Percentiles rank a stretch among this genome's conserved stretches.
Evolutionary conservation across 2,888 invertebrate genomes (phyloP).

Genomic region (Hydraecia micacea): DNA sequence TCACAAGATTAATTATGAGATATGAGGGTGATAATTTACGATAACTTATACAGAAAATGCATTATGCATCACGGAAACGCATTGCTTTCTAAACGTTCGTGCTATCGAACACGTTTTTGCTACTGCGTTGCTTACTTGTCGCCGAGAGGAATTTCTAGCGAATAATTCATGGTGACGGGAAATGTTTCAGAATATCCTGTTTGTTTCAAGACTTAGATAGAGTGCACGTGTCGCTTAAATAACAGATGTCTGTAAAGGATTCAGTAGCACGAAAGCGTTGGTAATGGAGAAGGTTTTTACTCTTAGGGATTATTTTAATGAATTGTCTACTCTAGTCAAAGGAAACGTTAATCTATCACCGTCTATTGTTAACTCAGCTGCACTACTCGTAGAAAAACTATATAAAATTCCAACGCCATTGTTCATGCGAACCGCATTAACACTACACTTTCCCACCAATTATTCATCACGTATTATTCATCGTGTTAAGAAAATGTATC

Average conservation of each 20-base stretch:
- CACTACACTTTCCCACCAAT: slow-evolving; percentile 36
- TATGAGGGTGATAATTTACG: slow-evolving; percentile 54
- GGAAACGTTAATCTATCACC: background rate
- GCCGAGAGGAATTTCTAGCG: slow-evolving; percentile 47
- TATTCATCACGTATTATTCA: slow-evolving; percentile 31
- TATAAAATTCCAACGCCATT: slow-evolving; percentile 24
- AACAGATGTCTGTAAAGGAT: slow-evolving; percentile 6
- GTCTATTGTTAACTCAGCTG: background rate
- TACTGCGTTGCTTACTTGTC: slow-evolving; percentile 56
- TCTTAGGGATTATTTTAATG: background rate
- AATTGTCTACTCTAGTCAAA: background rate
- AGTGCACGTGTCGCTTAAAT: slow-evolving; percentile 14
- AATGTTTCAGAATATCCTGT: slow-evolving; percentile 61
- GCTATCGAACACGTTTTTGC: slow-evolving; percentile 70
- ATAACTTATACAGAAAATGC: slow-evolving; percentile 70
- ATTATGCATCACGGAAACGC: slow-evolving; percentile 76
- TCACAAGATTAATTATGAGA: slow-evolving; percentile 53
- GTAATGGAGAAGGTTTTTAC: background rate
- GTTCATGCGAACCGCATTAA: slow-evolving; percentile 2
- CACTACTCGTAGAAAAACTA: slow-evolving; percentile 11
- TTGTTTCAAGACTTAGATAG: slow-evolving; percentile 24
- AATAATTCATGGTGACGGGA: slow-evolving; percentile 49
- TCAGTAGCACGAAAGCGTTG: background rate
- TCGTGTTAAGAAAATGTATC: slow-evolving; percentile 33
- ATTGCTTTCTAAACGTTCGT: slow-evolving; percentile 77